These are phyloP conservation scores for Ictalurus furcatus DNA, from an alignment of 2,113 vertebrate genomes.

Conservation along the genomic window DNA sequence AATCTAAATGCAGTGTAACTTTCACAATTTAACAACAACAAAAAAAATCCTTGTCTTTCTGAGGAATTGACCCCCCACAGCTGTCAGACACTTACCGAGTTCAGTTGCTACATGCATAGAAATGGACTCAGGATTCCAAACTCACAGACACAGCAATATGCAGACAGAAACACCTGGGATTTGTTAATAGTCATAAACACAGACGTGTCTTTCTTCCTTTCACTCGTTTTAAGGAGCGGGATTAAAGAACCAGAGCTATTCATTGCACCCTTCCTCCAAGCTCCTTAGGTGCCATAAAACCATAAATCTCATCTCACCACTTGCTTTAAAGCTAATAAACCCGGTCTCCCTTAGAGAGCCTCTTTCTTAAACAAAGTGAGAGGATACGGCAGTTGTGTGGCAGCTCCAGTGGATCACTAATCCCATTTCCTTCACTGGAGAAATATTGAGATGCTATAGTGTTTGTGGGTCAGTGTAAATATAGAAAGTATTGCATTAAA, in stretches of 20 bases:
- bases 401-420: slow-evolving; percentile 22
- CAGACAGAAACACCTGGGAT: slow-evolving; percentile 69
- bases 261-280: slow-evolving; percentile 62
- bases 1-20: neutral
- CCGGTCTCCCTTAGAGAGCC: slow-evolving; percentile 61
- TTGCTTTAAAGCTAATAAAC: slow-evolving; percentile 67
- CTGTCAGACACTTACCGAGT: neutral
- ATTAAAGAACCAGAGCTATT: slow-evolving; percentile 73
- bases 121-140: slow-evolving; percentile 59
- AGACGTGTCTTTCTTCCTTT: slow-evolving; percentile 61
- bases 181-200: slow-evolving; percentile 69
- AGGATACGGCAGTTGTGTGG: slow-evolving; percentile 58
- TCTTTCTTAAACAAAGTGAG: slow-evolving; percentile 59
- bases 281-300: slow-evolving; percentile 74
- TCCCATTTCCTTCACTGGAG: neutral
- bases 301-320: slow-evolving; percentile 74
- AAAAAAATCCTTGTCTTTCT: neutral
- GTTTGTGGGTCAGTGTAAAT: neutral
- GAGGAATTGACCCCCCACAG: neutral
- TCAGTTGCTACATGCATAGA: neutral
- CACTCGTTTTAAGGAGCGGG: slow-evolving; percentile 62
- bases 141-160: slow-evolving; percentile 50
- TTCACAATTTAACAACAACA: neutral
- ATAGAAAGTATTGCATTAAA: neutral
- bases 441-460: neutral